A percentile compares a stretch with the other conserved stretches of the same genome.
These are phyloP conservation scores for Megaceryle maxima DNA, from an alignment of 2,113 vertebrate species.

Conservation along the genomic window DNA sequence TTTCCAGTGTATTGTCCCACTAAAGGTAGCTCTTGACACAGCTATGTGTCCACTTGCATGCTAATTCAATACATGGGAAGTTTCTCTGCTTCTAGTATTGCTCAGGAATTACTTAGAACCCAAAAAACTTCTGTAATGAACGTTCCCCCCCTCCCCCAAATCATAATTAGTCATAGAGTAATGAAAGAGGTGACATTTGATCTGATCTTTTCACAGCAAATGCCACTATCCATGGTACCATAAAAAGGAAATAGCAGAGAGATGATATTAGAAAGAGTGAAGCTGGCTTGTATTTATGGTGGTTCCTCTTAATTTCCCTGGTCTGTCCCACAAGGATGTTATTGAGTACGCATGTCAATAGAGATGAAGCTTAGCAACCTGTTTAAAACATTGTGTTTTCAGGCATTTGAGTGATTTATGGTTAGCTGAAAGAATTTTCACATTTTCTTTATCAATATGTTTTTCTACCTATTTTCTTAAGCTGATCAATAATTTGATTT, in stretches of 20 bases:
- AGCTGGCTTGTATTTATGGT: background rate
- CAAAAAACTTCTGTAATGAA: constrained; percentile 6
- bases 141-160: background rate
- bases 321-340: background rate
- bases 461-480: background rate
- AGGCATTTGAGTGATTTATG: background rate
- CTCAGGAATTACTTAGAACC: background rate
- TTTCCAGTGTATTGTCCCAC: background rate
- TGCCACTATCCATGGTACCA: background rate
- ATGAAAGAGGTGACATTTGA: constrained; percentile 60
- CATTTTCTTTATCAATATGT: background rate
- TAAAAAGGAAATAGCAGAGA: constrained; percentile 23
- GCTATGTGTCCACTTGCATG: background rate
- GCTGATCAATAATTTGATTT: background rate
- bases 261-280: background rate
- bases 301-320: background rate
- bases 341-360: background rate
- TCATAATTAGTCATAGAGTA: constrained; percentile 47
- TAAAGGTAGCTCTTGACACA: background rate
- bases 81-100: background rate
- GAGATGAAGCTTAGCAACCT: background rate
- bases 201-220: constrained; percentile 46
- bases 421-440: background rate
- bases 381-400: background rate
- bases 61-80: background rate